phyloP scores from a whole-genome alignment of 2,888 invertebrate genomes.

The Ditula angustiorana region DNA sequence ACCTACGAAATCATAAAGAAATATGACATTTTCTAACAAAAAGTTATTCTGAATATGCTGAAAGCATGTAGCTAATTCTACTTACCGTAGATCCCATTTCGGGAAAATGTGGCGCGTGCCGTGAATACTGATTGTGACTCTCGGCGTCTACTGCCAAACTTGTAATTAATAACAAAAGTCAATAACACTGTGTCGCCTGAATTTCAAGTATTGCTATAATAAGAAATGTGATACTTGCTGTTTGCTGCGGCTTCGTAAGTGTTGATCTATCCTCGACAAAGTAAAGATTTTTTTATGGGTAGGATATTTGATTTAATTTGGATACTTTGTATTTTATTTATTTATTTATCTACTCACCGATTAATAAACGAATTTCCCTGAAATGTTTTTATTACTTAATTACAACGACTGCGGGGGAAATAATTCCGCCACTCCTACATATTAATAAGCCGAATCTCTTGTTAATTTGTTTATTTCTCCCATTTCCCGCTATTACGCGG shows the following conservation, averaged over 20 bases:
- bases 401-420: not conserved
- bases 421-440: conserved; percentile 8
- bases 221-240: not conserved
- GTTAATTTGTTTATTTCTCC: conserved; percentile 23
- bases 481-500: not conserved
- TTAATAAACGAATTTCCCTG: not conserved
- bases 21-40: not conserved
- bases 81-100: not conserved
- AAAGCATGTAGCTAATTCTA: not conserved
- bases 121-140: not conserved
- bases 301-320: too few species aligned
- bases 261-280: too few species aligned
- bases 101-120: not conserved
- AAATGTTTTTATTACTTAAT: not conserved
- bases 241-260: too few species aligned
- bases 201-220: not conserved
- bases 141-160: not conserved
- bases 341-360: too few species aligned
- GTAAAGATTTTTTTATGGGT: too few species aligned
- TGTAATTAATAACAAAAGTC: conserved; percentile 4
- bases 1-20: too few species aligned
- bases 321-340: too few species aligned
- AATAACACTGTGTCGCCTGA: not conserved
- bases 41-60: not conserved
- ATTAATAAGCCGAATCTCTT: conserved; percentile 19